phyloP scores from a whole-genome alignment of 2,113 vertebrate genomes.

The Ceuthmochares aereus region DNA sequence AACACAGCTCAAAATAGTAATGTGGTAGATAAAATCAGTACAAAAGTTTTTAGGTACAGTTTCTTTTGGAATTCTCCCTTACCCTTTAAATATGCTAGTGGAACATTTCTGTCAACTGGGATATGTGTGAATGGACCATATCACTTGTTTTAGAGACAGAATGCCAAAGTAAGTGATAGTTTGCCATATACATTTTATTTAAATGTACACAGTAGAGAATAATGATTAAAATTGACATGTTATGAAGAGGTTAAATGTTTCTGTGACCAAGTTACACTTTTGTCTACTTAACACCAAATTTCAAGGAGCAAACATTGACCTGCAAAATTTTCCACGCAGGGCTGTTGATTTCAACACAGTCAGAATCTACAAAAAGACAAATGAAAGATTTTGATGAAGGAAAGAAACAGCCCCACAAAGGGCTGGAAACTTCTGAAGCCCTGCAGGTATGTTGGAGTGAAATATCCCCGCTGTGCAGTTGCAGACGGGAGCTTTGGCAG shows the following conservation, averaged over 20 bases:
- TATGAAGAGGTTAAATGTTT: not conserved
- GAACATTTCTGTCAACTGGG: not conserved
- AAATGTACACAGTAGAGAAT: not conserved
- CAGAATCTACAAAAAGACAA: not conserved
- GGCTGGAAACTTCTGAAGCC: not conserved
- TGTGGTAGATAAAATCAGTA: not conserved
- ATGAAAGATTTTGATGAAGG: not conserved
- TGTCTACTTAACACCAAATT: not conserved
- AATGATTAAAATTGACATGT: rapidly evolving
- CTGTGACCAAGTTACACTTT: not conserved
- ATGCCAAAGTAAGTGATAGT: not conserved
- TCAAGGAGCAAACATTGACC: not conserved
- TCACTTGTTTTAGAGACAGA: not conserved
- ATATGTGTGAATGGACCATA: not conserved
- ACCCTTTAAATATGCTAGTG: not conserved
- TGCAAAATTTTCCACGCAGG: rapidly evolving
- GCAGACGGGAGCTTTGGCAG: not conserved
- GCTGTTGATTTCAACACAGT: not conserved
- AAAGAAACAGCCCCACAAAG: not conserved
- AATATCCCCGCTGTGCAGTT: not conserved
- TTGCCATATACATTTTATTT: not conserved
- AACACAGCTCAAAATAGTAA: not conserved
- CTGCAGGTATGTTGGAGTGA: not conserved
- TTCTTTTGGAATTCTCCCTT: not conserved
- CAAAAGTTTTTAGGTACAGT: not conserved